Conservation (phyloP, 2,113 vertebrate species). For the Dicentrarchus labrax region DNA sequence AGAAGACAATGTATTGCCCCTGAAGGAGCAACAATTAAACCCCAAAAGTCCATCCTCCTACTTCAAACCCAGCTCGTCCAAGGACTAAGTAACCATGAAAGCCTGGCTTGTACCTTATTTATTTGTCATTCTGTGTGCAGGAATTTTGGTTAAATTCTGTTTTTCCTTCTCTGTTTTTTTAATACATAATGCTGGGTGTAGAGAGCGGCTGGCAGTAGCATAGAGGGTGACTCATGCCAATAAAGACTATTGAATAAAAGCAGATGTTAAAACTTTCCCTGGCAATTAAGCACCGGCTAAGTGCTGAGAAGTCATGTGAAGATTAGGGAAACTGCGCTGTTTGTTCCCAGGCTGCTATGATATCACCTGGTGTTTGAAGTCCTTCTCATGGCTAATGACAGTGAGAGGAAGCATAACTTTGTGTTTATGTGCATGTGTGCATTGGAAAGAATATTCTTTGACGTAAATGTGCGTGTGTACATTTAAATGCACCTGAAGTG, state of each 20-base stretch:
- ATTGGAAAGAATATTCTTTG: slow-evolving; percentile 40
- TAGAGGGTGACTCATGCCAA: slow-evolving; percentile 78
- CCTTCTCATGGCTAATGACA: slow-evolving; percentile 61
- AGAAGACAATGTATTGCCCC: slow-evolving; percentile 35
- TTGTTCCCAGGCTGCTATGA: slow-evolving; percentile 75
- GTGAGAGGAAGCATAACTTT: slow-evolving; percentile 47
- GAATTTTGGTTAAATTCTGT: slow-evolving; percentile 37
- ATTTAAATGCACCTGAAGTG: slow-evolving; percentile 51
- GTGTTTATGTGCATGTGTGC: slow-evolving; percentile 30
- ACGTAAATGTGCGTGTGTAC: slow-evolving; percentile 46
- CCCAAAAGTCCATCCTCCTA: slow-evolving; percentile 43
- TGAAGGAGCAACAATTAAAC: slow-evolving; percentile 53
- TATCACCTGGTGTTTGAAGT: slow-evolving; percentile 80
- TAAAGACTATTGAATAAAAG: slow-evolving; percentile 81
- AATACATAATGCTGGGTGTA: slow-evolving; percentile 53
- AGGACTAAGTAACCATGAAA: slow-evolving; percentile 51
- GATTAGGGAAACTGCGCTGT: slow-evolving; percentile 67
- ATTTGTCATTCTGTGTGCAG: slow-evolving; percentile 44
- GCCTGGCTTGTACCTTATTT: slow-evolving; percentile 46
- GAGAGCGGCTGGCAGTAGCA: slow-evolving; percentile 74
- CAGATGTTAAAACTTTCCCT: slow-evolving; percentile 81
- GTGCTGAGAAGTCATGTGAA: slow-evolving; percentile 73
- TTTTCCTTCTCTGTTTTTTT: slow-evolving; percentile 33
- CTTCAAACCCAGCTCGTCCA: slow-evolving; percentile 46
- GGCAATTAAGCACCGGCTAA: slow-evolving; percentile 73